Evolutionary conservation across 1,140 invertebrate species (phyloP), one percentile per base, ranked within the genome.

Genomic region (Drosophila bifasciata): DNA sequence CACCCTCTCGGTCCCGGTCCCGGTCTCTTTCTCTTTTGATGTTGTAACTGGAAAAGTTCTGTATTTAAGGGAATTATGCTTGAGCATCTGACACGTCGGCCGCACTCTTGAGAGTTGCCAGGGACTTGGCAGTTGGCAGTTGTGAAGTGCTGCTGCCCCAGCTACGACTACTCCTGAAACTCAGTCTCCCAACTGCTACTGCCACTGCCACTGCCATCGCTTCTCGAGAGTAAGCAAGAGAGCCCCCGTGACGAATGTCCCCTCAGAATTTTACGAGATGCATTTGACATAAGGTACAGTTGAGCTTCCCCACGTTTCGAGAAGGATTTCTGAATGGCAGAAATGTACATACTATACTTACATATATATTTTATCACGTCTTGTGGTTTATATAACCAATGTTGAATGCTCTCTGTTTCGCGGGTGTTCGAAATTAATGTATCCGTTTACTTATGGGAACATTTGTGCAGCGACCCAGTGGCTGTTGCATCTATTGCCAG

Each of bases 61-160:
- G 66, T 68, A 68, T 68, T 68, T 69, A 69, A 69, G 52, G 63
- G 66, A 69, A 69, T 69, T 69, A 69, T 69, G 68, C 66, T 69
- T 53, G 53, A 70, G 67, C 53, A 51, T 70, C 67, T 70, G 67
- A 70, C 67, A 70, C 67, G 66, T 70, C 67, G 53, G 67, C 53
- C 67, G 66, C 67, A 70, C 67, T 70, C 70, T 53, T 48, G 63
- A 55, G 66, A 70, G 64, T 58, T 70, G 64, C 63, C 51, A 36
- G 67, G 64, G 44, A 69, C 67, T 70, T 70, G 67, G 67, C 66
- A 51, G 53, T 70, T 70, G 56, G 66, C 66, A 69, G 66, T 69
- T 69, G 63, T 68, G 50, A 56, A 69, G 64, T 45, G 66, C 68
- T 36, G 32, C 32, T 36, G 28, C 28, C 28, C 28, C 28, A 32